Conservation (phyloP, 2,797 vertebrate species). For the Sarcoramphus papa region DNA sequence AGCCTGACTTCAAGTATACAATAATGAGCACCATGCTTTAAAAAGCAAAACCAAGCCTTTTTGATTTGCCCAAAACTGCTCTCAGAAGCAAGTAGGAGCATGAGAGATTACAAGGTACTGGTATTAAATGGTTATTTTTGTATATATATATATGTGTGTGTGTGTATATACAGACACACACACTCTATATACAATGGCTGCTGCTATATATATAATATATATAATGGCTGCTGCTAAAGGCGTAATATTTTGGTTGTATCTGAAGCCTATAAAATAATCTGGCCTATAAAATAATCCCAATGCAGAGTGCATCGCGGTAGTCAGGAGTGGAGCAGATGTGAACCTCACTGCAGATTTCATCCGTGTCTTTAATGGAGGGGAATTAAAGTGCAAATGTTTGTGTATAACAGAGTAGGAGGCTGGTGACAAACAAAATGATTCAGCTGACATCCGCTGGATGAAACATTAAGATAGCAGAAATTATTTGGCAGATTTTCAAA, state of each 20-base stretch:
- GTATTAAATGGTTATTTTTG: not conserved
- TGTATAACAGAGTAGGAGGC: not conserved
- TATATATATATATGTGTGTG: too few relatives aligned
- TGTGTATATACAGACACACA: not conserved
- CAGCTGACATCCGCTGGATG: not conserved
- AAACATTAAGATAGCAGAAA: not conserved
- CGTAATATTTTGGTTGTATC: not conserved
- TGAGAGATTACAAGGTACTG: not conserved
- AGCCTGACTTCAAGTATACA: not conserved
- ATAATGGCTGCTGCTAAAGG: not conserved
- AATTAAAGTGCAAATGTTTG: not conserved
- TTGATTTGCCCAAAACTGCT: not conserved
- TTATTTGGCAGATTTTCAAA: not conserved
- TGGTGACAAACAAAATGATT: not conserved
- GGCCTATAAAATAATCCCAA: not conserved
- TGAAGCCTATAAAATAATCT: not conserved
- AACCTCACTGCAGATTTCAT: not conserved
- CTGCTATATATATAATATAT: not conserved
- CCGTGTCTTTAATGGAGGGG: not conserved
- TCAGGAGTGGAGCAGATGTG: not conserved
- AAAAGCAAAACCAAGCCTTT: not conserved
- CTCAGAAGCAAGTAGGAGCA: not conserved
- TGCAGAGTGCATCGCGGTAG: rapidly evolving
- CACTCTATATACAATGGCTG: too few relatives aligned
- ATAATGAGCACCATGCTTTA: not conserved